Conservation (phyloP, 2,888 invertebrate species). For the Cetonia aurata region DNA sequence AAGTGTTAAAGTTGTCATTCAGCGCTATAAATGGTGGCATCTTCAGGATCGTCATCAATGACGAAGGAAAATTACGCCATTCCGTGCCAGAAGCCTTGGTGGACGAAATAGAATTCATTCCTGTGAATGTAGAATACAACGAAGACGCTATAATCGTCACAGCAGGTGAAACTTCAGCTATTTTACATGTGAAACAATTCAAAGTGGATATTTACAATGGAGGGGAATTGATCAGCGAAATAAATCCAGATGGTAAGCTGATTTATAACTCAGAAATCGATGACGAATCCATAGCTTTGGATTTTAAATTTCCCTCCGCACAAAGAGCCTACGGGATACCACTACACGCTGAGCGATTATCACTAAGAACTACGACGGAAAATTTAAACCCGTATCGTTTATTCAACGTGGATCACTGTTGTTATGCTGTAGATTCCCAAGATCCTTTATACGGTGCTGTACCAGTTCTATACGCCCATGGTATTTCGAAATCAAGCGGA, state of each 20-base stretch:
- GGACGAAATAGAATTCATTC: constrained; percentile 20
- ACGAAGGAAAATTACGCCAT: constrained; percentile 36
- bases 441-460: constrained; percentile 96
- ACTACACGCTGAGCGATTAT: constrained; percentile 91
- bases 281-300: constrained; percentile 90
- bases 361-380: constrained; percentile 81
- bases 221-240: constrained; percentile 76
- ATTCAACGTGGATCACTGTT: constrained; percentile 97
- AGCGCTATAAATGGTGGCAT: constrained; percentile 25
- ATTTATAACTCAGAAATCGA: constrained; percentile 68
- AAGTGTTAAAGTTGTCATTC: constrained; percentile 29
- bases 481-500: constrained; percentile 81
- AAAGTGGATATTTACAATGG: constrained; percentile 81
- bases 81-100: constrained; percentile 41
- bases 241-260: constrained; percentile 58
- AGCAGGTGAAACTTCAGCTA: constrained; percentile 70
- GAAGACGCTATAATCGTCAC: constrained; percentile 68
- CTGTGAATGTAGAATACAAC: constrained; percentile 51
- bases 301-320: constrained; percentile 90
- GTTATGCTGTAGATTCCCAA: constrained; percentile 89
- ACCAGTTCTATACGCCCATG: constrained; percentile 93
- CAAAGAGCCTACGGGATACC: constrained; percentile 93
- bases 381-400: constrained; percentile 89
- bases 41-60: constrained; percentile 41
- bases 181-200: constrained; percentile 80